These are phyloP conservation scores for Pipistrellus kuhlii DNA, from an alignment of 2,797 vertebrate genomes.

Conservation along the genomic window DNA sequence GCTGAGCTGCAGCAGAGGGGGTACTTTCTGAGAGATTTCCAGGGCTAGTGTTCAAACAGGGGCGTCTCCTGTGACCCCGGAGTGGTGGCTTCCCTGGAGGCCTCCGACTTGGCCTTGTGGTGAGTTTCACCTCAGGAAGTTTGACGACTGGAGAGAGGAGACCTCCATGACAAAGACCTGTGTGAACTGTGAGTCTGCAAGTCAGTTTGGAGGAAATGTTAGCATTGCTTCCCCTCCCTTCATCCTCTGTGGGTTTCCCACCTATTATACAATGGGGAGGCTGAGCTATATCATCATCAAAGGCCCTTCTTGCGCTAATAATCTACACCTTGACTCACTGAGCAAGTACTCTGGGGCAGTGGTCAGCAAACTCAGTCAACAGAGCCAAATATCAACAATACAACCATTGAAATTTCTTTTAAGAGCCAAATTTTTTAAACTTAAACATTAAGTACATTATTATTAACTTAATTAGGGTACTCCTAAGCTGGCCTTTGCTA, in stretches of 20 bases:
- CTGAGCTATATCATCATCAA: background rate
- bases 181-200: background rate
- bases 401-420: too few species aligned
- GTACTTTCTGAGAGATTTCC: background rate
- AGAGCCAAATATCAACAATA: too few species aligned
- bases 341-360: background rate
- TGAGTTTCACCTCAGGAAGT: background rate
- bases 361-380: too few species aligned
- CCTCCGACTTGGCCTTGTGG: background rate
- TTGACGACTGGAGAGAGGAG: background rate
- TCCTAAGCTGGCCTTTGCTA: too few species aligned
- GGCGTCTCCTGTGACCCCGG: background rate
- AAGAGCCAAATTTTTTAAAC: too few species aligned
- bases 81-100: background rate
- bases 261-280: background rate
- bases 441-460: too few species aligned
- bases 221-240: background rate
- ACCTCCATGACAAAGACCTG: background rate
- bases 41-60: background rate
- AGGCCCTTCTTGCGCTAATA: background rate
- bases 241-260: background rate
- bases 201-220: background rate
- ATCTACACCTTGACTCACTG: background rate
- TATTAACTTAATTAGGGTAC: too few species aligned
- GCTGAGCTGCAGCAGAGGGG: background rate